Conservation (phyloP, 1,140 invertebrate species). For the Phymorhynchus buccinoides region DNA sequence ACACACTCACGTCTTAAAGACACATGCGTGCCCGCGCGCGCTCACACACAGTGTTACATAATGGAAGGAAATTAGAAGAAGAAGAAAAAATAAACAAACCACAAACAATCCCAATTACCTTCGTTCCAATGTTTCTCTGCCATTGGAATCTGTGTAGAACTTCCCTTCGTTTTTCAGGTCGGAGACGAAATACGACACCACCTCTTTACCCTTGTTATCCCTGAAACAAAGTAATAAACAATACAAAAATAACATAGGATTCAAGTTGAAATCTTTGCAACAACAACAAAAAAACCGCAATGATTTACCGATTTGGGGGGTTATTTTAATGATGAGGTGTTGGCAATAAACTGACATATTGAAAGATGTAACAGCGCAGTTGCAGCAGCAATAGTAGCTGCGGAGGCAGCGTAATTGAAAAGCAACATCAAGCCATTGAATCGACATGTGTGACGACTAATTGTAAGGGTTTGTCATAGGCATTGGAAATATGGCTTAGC, state of each 20-base stretch:
- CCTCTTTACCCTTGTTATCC: conserved; percentile 87
- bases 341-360: not conserved
- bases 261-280: not conserved
- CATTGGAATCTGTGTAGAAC: conserved; percentile 95
- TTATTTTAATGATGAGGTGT: too few species aligned
- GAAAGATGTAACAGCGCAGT: not conserved
- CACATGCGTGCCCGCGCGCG: not conserved
- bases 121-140: conserved; percentile 86
- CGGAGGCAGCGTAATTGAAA: too few species aligned
- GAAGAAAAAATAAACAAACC: not conserved
- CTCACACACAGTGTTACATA: not conserved
- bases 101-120: conserved; percentile 53
- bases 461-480: too few species aligned
- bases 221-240: conserved; percentile 52
- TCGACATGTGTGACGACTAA: too few species aligned
- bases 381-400: not conserved
- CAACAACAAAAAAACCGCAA: too few species aligned
- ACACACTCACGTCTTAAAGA: not conserved
- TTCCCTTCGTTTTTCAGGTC: conserved; percentile 78
- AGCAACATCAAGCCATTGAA: too few species aligned
- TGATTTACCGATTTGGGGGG: too few species aligned
- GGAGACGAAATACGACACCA: conserved; percentile 81
- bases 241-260: not conserved
- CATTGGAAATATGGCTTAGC: too few species aligned
- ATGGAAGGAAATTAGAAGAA: not conserved